Evolutionary conservation across 2,888 invertebrate genomes (phyloP).

Genomic region (Gryllus longicercus): DNA sequence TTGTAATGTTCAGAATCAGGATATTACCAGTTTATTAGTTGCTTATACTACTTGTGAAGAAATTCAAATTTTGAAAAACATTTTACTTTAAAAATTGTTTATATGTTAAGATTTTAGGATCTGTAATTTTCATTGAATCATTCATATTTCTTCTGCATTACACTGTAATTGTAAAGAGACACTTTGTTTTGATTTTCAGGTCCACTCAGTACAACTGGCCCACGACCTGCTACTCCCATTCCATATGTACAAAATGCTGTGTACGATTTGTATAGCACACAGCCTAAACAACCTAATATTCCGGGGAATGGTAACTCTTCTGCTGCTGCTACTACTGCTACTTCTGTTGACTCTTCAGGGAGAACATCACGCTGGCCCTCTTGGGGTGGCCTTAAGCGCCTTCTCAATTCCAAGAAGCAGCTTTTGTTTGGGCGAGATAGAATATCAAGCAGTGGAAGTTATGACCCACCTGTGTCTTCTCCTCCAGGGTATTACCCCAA

Average conservation of each 20-base stretch:
- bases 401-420: constrained; percentile 44
- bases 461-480: constrained; percentile 12
- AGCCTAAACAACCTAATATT: constrained; percentile 47
- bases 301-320: constrained; percentile 46
- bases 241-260: constrained; percentile 75
- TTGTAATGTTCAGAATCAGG: too few species aligned
- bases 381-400: constrained; percentile 53
- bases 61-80: too few species aligned
- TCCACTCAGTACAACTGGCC: constrained; percentile 37
- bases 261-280: constrained; percentile 44
- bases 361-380: constrained; percentile 30
- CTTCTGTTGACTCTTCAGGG: constrained; percentile 19
- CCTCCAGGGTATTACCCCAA: constrained; percentile 20
- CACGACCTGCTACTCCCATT: constrained; percentile 57
- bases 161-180: too few species aligned
- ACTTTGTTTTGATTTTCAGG: too few species aligned
- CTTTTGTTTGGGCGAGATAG: constrained; percentile 30
- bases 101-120: too few species aligned
- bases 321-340: constrained; percentile 36
- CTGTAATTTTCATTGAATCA: too few species aligned
- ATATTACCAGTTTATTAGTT: too few species aligned
- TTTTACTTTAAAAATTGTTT: too few species aligned
- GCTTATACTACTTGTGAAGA: too few species aligned
- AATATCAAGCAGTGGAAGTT: neutral
- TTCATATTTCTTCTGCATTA: too few species aligned